phyloP scores from a whole-genome alignment of 2,888 invertebrate genomes.

The Rhorus exstirpatorius region DNA sequence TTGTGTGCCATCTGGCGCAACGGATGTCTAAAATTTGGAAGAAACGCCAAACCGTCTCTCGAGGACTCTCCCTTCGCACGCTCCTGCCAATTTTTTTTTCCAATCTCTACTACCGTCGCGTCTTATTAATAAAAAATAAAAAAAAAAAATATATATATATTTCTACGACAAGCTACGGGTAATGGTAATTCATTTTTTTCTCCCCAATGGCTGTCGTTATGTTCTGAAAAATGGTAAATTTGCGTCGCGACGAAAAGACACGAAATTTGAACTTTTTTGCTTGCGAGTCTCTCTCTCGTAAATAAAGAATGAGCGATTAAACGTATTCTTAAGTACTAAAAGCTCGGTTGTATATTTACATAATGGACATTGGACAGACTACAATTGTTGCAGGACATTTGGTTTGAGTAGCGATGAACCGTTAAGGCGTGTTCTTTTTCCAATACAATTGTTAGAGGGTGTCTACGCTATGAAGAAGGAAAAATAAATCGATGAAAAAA shows the following conservation, averaged over 20 bases:
- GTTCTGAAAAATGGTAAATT: slow-evolving; percentile 13
- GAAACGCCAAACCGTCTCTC: too few relatives aligned
- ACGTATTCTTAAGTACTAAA: slow-evolving; percentile 9
- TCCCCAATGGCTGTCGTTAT: slow-evolving; percentile 7
- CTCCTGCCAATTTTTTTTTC: too few relatives aligned
- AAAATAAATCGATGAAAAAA: too few relatives aligned
- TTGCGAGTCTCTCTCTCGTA: slow-evolving; percentile 12
- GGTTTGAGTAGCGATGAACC: slow-evolving; percentile 37
- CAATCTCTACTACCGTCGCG: too few relatives aligned
- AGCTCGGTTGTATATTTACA: slow-evolving; percentile 43
- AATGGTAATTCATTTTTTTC: slow-evolving; percentile 6
- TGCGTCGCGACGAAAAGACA: neutral
- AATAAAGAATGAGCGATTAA: neutral
- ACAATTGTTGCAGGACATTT: slow-evolving; percentile 38
- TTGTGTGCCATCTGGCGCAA: too few relatives aligned
- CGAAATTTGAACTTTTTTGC: neutral
- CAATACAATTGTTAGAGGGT: slow-evolving; percentile 23
- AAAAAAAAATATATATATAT: neutral
- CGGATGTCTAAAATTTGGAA: too few relatives aligned
- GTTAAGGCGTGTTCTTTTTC: slow-evolving; percentile 22
- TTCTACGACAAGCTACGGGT: slow-evolving; percentile 28
- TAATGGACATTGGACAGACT: slow-evolving; percentile 48
- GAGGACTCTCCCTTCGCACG: too few relatives aligned
- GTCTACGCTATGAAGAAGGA: slow-evolving; percentile 30
- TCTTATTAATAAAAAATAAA: too few relatives aligned